Evolutionary conservation across 2,113 vertebrate genomes (phyloP), one percentile per base, ranked within the genome.

Genomic region (Ahaetulla prasina): DNA sequence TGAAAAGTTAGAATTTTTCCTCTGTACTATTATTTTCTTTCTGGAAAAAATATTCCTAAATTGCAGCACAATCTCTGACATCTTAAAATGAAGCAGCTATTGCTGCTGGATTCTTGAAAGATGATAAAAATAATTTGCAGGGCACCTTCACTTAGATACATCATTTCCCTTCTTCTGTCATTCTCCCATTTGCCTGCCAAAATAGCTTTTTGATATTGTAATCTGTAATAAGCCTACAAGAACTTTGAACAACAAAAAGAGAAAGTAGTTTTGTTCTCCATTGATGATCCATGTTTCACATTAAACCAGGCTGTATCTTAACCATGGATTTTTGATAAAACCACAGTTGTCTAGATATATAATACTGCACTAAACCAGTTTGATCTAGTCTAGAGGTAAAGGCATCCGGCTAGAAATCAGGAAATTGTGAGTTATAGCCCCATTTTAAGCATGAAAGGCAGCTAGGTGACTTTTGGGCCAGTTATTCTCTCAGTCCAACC

Each of bases 181-280:
- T 50, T 47, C 39, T 57, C 85, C 55, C 47, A 27, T 57, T 47
- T 50, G 55, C 54, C 57, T 88, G 85, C n/a, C 16, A 92, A 92
- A 92, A 88, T 88, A 92, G 91, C 57, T 88, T 92, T 92, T n/a
- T 87, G 86, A 91, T 90, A 93, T 55, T 87, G 52, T 30, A 30
- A 88, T 90, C 39, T 91, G 30, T 90, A 27, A 90, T 54, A 49
- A 50, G 39, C 60, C 27, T 39, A 50, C 54, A 80, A 68, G 27
- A 68, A 68, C 20, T 86, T 45, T 91, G 43, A 87, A 87, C 7
- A 53, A 50, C 14, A 9, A 88, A 9, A 68, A 25, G 18, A 74
- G 57, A 53, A 87, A 87, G 49, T 8, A 74, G 25, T 74, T 63
- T 87, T 55, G 57, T n/a, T 68, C 11, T 68, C 60, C n/a, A n/a